A percentile compares a stretch with the other conserved stretches of the same genome.
Conservation (phyloP, 2,888 invertebrate species). For the Cyaniris semiargus region DNA sequence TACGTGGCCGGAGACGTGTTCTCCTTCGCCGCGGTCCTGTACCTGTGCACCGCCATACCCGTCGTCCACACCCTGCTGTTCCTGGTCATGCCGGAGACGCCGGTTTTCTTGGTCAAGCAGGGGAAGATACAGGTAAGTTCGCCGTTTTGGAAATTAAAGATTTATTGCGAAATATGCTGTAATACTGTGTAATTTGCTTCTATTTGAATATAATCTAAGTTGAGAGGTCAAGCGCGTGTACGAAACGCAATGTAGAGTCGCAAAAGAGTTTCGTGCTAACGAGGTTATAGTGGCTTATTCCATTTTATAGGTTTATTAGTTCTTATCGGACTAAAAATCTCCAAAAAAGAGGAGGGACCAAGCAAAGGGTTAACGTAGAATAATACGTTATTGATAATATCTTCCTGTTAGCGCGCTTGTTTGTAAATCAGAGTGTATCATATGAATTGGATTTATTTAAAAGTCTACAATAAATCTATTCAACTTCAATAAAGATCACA, state of each 20-base stretch:
- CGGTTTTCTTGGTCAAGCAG: slow-evolving; percentile 71
- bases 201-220: too few species aligned
- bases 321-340: neutral
- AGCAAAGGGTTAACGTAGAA: too few species aligned
- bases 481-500: neutral
- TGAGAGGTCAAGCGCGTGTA: too few species aligned
- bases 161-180: neutral
- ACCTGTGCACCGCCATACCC: slow-evolving; percentile 69
- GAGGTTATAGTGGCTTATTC: neutral
- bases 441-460: slow-evolving; percentile 33
- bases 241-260: neutral
- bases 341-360: neutral
- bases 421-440: neutral
- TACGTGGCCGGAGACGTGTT: slow-evolving; percentile 69
- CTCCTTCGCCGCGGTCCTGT: slow-evolving; percentile 64
- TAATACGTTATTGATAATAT: too few species aligned
- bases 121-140: slow-evolving; percentile 64
- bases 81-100: slow-evolving; percentile 73
- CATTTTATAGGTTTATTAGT: neutral
- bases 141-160: too few species aligned
- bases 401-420: neutral
- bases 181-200: too few species aligned
- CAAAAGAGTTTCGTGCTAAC: neutral
- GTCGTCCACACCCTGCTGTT: slow-evolving; percentile 62
- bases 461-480: neutral